Conservation (phyloP, 2,797 vertebrate species). For the Ptychobarbus kaznakovi region DNA sequence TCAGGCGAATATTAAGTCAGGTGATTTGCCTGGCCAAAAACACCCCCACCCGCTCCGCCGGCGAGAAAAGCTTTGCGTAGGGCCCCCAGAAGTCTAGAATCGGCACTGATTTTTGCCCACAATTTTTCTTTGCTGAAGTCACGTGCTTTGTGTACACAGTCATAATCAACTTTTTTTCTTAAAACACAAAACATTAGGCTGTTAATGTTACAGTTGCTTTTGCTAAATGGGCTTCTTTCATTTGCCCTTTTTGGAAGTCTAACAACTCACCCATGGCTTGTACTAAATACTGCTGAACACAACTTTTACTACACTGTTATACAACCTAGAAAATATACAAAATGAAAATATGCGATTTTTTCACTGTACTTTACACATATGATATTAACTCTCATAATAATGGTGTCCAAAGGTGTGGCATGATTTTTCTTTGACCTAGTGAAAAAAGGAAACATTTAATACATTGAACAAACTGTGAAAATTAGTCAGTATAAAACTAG, state of each 20-base stretch:
- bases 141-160: background rate
- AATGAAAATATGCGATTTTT: background rate
- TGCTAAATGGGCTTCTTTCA: background rate
- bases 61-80: no score
- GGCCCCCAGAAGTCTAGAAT: no score
- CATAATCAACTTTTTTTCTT: background rate
- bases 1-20: background rate
- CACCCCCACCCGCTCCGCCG: no score
- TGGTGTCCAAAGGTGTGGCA: background rate
- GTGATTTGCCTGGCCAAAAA: background rate
- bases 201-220: background rate
- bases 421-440: background rate
- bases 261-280: background rate
- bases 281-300: background rate
- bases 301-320: background rate
- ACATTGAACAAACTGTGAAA: background rate
- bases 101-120: background rate
- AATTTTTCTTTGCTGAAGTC: background rate
- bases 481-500: background rate
- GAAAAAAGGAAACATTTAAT: background rate
- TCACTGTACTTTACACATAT: background rate
- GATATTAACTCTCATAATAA: background rate
- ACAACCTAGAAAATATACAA: background rate
- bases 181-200: background rate
- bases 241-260: background rate